Percentiles rank a stretch among this genome's conserved stretches.
Conservation (phyloP, 2,113 vertebrate genomes). For the Oryzias celebensis region DNA sequence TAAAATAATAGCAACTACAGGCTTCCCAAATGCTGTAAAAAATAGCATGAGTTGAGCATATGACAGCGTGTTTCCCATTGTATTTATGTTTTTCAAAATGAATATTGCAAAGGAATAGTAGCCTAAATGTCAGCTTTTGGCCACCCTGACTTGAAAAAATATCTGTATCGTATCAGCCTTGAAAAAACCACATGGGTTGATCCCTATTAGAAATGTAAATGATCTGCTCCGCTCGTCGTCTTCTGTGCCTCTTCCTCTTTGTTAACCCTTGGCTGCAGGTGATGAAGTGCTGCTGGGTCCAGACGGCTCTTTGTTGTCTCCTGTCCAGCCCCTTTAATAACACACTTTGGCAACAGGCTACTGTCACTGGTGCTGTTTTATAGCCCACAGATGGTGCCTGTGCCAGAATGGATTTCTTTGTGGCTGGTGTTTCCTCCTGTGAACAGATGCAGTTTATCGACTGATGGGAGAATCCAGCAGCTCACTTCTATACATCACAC, state of each 20-base stretch:
- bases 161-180: too few relatives aligned
- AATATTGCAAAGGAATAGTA: too few relatives aligned
- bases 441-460: constrained; percentile 49
- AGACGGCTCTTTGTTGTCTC: constrained; percentile 69
- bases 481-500: background rate
- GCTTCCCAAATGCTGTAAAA: too few relatives aligned
- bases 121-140: too few relatives aligned
- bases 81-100: too few relatives aligned
- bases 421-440: constrained; percentile 15
- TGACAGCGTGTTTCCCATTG: too few relatives aligned
- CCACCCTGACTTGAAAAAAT: too few relatives aligned
- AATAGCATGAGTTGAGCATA: too few relatives aligned
- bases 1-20: too few relatives aligned
- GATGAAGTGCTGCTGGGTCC: constrained; percentile 52
- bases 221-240: background rate
- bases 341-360: constrained; percentile 40
- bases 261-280: constrained; percentile 39
- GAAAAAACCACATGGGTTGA: too few relatives aligned
- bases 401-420: constrained; percentile 32
- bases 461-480: constrained; percentile 7
- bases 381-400: constrained; percentile 18
- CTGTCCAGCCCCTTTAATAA: constrained; percentile 61
- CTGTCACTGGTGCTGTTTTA: constrained; percentile 46
- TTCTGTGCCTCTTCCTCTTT: constrained; percentile 4
- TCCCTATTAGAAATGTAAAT: constrained; percentile 23